A percentile compares a stretch with the other conserved stretches of the same genome.
Conservation (phyloP, 2,888 invertebrate genomes). For the Xestia xanthographa region DNA sequence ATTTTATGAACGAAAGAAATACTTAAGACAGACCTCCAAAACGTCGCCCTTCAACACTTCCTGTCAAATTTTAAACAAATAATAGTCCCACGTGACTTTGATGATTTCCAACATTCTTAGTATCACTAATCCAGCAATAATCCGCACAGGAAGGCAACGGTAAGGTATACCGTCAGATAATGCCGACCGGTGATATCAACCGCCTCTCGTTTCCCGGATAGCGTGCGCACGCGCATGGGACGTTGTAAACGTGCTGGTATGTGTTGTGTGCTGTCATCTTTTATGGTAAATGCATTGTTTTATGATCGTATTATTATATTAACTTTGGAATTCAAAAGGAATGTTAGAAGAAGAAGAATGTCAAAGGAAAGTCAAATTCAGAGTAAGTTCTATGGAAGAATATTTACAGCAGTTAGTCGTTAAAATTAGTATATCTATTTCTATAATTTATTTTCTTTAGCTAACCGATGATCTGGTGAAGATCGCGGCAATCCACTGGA, state of each 20-base stretch:
- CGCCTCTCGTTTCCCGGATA: slow-evolving; percentile 59
- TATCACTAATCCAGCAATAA: slow-evolving; percentile 29
- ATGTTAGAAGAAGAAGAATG: too few relatives aligned
- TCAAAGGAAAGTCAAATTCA: too few relatives aligned
- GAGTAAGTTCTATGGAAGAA: too few relatives aligned
- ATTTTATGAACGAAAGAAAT: neutral
- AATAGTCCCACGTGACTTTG: neutral
- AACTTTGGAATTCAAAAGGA: neutral
- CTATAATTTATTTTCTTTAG: too few relatives aligned
- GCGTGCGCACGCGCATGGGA: slow-evolving; percentile 45
- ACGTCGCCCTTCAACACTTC: neutral
- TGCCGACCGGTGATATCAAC: slow-evolving; percentile 45
- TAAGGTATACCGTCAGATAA: slow-evolving; percentile 45
- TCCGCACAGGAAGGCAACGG: slow-evolving; percentile 40
- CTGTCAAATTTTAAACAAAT: neutral
- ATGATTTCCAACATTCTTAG: neutral
- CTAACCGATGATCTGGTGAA: neutral
- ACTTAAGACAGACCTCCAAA: neutral
- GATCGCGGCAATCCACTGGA: neutral
- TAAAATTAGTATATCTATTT: too few relatives aligned
- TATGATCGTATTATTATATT: slow-evolving; percentile 16
- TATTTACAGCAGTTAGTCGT: neutral
- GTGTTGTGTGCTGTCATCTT: slow-evolving; percentile 27
- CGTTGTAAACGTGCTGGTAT: slow-evolving; percentile 42
- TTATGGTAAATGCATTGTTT: slow-evolving; percentile 27